A percentile compares a stretch with the other conserved stretches of the same genome.
phyloP scores from a whole-genome alignment of 1,140 invertebrate species.

The Campodea augens region DNA sequence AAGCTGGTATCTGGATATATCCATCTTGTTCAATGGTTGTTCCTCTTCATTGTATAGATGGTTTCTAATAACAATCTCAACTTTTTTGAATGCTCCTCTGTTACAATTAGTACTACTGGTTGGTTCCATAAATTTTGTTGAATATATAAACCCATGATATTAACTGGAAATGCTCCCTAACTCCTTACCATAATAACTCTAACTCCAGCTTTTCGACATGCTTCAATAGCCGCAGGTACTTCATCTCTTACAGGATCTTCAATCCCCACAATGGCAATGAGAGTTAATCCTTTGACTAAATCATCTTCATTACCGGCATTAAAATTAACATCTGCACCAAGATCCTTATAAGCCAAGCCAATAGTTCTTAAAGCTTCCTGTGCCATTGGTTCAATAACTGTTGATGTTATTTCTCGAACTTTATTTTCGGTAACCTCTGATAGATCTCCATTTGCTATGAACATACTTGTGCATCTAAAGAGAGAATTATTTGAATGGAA shows the following conservation, averaged over 20 bases:
- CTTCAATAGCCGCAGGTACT: constrained; percentile 32
- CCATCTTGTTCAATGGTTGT: no score
- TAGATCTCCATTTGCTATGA: background rate
- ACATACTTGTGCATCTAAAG: constrained; percentile 26
- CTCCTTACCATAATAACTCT: constrained; percentile 45
- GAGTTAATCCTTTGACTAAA: constrained; percentile 30
- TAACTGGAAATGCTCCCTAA: no score
- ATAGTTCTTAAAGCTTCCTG: constrained; percentile 38
- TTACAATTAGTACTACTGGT: no score
- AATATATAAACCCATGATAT: no score
- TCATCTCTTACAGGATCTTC: constrained; percentile 43
- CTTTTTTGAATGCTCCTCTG: no score
- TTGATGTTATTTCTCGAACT: background rate
- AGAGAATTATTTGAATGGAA: no score
- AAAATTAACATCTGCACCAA: constrained; percentile 26
- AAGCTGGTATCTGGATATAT: no score
- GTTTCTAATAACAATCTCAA: no score
- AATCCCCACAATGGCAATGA: constrained; percentile 36
- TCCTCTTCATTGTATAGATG: no score
- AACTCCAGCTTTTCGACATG: constrained; percentile 36
- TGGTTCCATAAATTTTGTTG: no score
- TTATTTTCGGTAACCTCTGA: background rate
- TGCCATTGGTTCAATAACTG: constrained; percentile 27
- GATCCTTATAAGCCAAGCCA: constrained; percentile 32
- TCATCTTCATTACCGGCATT: constrained; percentile 38